These are phyloP conservation scores for Caenorhabditis sp. DNA, from an alignment of 2,888 invertebrate species.

Conservation along the genomic window DNA sequence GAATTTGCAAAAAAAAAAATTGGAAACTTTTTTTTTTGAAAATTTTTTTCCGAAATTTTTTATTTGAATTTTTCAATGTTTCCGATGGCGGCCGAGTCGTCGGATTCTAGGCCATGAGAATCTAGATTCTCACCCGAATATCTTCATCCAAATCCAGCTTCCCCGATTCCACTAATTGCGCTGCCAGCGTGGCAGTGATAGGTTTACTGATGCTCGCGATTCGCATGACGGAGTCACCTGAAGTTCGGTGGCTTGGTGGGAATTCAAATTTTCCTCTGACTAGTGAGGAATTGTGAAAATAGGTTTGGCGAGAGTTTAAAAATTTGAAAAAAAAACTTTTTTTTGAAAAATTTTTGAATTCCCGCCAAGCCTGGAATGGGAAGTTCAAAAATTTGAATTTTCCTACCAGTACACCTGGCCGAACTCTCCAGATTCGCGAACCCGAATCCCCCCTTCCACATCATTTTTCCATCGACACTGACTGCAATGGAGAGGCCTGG, in stretches of 20 bases:
- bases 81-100: slow-evolving; percentile 26
- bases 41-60: no score
- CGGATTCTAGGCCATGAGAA: no score
- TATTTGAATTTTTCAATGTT: neutral
- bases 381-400: neutral
- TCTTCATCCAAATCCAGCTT: slow-evolving; percentile 85
- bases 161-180: slow-evolving; percentile 85
- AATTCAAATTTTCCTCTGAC: neutral
- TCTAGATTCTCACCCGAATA: slow-evolving; percentile 60
- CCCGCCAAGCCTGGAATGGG: no score
- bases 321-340: neutral
- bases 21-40: no score
- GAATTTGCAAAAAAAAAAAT: no score
- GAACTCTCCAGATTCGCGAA: slow-evolving; percentile 86
- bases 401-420: slow-evolving; percentile 28
- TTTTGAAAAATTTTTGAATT: slow-evolving; percentile 2
- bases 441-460: slow-evolving; percentile 85
- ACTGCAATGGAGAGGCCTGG: slow-evolving; percentile 84
- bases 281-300: neutral
- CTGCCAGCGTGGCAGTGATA: slow-evolving; percentile 86
- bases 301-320: no score
- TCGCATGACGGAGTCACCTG: slow-evolving; percentile 84
- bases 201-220: slow-evolving; percentile 87
- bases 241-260: neutral
- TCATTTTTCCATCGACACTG: slow-evolving; percentile 83